These are phyloP conservation scores for Rambutsinella grinnellia DNA, from an alignment of 2,888 invertebrate species.

Conservation along the genomic window DNA sequence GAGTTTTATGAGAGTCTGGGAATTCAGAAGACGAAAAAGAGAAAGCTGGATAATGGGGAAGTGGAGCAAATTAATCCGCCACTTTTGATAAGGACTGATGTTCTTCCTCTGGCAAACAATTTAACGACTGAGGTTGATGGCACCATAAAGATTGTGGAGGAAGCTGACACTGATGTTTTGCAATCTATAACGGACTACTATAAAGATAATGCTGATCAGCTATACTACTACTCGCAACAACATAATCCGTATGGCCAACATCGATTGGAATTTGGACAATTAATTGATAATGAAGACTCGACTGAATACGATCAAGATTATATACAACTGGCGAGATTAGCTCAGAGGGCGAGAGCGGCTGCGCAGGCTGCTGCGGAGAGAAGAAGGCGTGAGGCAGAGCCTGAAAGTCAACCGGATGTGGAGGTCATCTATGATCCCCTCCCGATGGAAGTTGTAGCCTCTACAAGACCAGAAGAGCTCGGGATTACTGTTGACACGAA, in stretches of 20 bases:
- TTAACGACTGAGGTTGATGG: neutral
- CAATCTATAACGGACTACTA: slow-evolving; percentile 62
- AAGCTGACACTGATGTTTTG: slow-evolving; percentile 21
- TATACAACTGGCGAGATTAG: slow-evolving; percentile 60
- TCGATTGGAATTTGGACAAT: slow-evolving; percentile 60
- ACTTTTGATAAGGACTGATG: neutral
- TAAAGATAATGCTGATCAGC: slow-evolving; percentile 48
- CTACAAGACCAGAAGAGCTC: slow-evolving; percentile 48
- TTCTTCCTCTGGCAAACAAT: too few relatives aligned
- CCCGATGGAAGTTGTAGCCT: slow-evolving; percentile 64
- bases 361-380: slow-evolving; percentile 53
- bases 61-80: neutral
- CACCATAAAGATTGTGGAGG: neutral
- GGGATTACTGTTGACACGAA: slow-evolving; percentile 55
- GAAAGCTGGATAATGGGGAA: slow-evolving; percentile 17
- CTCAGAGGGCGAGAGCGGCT: slow-evolving; percentile 59
- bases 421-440: slow-evolving; percentile 63
- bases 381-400: slow-evolving; percentile 29
- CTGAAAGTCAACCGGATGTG: slow-evolving; percentile 48
- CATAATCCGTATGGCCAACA: slow-evolving; percentile 57
- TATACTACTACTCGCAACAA: slow-evolving; percentile 59
- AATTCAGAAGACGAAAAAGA: slow-evolving; percentile 30
- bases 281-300: slow-evolving; percentile 46
- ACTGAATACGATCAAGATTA: slow-evolving; percentile 53
- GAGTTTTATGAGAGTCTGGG: slow-evolving; percentile 66